Evolutionary conservation across 2,797 vertebrate species (phyloP).

Genomic region (Toxotes lorentzi): DNA sequence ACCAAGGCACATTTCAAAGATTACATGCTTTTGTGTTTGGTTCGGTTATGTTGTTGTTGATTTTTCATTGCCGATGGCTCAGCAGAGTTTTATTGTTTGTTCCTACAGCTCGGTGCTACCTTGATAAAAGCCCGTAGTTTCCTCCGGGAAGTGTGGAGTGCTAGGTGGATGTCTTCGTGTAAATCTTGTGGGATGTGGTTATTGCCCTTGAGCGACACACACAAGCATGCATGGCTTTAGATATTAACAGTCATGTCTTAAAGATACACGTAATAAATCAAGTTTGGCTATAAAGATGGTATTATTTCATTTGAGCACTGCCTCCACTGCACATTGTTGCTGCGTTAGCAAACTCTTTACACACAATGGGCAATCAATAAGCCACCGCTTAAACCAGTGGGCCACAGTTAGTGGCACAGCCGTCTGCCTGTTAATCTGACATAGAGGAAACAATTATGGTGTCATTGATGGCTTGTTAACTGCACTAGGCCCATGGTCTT

Average conservation of each 20-base stretch:
- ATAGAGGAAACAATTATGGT: slow-evolving; percentile 61
- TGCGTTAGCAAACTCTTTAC: slow-evolving; percentile 32
- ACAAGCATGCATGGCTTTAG: background rate
- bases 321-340: slow-evolving; percentile 30
- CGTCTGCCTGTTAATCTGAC: slow-evolving; percentile 47
- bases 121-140: background rate
- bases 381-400: slow-evolving; percentile 59
- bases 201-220: slow-evolving; percentile 10
- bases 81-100: background rate
- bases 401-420: slow-evolving; percentile 44
- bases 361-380: slow-evolving; percentile 64
- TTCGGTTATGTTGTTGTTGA: background rate
- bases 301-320: slow-evolving; percentile 16
- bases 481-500: slow-evolving; percentile 24
- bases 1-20: background rate
- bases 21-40: background rate
- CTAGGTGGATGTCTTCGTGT: slow-evolving; percentile 11
- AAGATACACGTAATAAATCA: slow-evolving; percentile 20
- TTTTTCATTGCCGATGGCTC: background rate
- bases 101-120: background rate
- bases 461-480: slow-evolving; percentile 63
- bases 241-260: background rate
- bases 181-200: slow-evolving; percentile 38
- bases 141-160: slow-evolving; percentile 1
- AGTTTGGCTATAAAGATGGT: slow-evolving; percentile 10